These are phyloP conservation scores for Petrocephalus microphthalmus DNA, from an alignment of 2,113 vertebrate genomes.

Conservation along the genomic window DNA sequence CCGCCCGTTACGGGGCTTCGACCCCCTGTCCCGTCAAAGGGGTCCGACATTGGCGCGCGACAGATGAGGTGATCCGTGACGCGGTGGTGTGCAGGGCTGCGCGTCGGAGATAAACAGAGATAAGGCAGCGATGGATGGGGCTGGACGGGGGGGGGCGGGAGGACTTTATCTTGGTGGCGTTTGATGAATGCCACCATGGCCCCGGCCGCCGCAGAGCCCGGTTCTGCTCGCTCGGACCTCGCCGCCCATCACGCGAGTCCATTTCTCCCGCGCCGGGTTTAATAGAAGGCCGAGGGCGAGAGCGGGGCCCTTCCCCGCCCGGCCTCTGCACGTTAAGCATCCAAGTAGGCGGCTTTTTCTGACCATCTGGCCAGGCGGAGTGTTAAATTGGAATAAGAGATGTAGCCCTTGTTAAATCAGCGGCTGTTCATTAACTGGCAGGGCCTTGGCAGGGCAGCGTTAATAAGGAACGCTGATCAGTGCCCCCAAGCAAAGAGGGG, in stretches of 20 bases:
- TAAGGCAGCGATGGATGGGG: not conserved
- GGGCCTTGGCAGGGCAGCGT: not conserved
- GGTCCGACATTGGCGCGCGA: not conserved
- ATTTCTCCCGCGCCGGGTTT: not conserved
- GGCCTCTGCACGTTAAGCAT: not conserved
- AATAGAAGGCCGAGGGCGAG: not conserved
- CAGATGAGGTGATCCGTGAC: not conserved
- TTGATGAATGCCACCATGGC: conserved; percentile 4
- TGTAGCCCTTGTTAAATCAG: not conserved
- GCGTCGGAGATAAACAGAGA: not conserved
- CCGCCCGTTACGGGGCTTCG: not conserved
- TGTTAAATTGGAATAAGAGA: conserved; percentile 13
- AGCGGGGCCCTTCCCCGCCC: not conserved
- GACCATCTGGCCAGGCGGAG: not conserved
- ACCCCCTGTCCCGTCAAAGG: not conserved
- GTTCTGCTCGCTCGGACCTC: not conserved
- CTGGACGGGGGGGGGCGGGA: not conserved
- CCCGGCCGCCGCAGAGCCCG: not conserved
- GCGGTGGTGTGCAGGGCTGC: not conserved
- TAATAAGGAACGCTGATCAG: not conserved
- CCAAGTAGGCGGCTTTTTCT: not conserved
- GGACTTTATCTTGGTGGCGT: conserved; percentile 7
- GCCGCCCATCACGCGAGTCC: not conserved
- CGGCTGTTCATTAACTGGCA: conserved; percentile 11
- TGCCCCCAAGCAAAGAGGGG: not conserved